Evolutionary conservation across 30 jellyfish, hydroid and myxozoan genomes (phyloP), one percentile per base, ranked within the genome.

Genomic region (Turritopsis dohrnii): DNA sequence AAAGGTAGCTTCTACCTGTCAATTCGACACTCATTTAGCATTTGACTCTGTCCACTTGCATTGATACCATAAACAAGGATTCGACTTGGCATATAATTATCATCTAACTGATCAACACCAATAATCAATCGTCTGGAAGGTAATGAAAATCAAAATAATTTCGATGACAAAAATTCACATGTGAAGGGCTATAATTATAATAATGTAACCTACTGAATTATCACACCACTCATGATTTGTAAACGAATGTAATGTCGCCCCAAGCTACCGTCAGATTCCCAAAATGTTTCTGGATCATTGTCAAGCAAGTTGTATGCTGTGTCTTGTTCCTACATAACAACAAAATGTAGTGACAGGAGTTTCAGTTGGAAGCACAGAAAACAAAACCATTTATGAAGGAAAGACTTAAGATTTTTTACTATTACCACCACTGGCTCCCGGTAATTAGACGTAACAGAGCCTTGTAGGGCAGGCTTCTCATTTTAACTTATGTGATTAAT

Each of bases 201-300:
- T 13, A 69, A 73, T 20, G 71, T 1, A 9, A 86, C 97, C 26
- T 66, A 90, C 97, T 90, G 93, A 52, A 90, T 79, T 29, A 90
- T 66, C 41, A 90, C 97, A 24, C 97, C 97, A 60, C 91, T 87
- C 65, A 79, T 87, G 81, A 90, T 90, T 21, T 83, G 86, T 3
- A 86, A 73, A 29, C 88, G 88, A 41, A 90, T 86, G 71, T 73
- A 88, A 75, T 90, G 97, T 7, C 97, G 86, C 8, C 97, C 97
- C 53, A 66, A 93, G 69, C 87, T 90, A 17, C 97, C 97, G 72
- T 90, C 97, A 29, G 97, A 90, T 69, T 90, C 97, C 97, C 97
- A 90, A 72, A 53, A 90, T 9, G 97, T 82, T 66, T 79, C 76
- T 54, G 95, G 90, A 69, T 90, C 97, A 66, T 86, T 94, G 30